Evolutionary conservation across 1,140 invertebrate genomes (phyloP), one percentile per base, ranked within the genome.

Genomic region (Pseudomyrmex gracilis): DNA sequence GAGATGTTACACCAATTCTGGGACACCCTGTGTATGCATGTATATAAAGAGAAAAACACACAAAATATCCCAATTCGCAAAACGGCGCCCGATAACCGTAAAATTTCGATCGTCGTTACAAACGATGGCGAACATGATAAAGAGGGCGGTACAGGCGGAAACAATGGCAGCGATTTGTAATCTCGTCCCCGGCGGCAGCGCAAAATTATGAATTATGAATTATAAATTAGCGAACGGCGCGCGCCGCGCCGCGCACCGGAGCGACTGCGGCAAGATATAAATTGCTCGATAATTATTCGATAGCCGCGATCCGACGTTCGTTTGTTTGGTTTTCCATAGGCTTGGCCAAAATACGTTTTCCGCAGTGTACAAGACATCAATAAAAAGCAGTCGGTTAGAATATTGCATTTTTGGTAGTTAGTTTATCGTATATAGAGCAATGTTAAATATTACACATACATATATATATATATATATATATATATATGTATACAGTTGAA

Each of bases 151-250:
- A 47, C 76, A 70, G 64, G 53, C 76, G 22, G 76, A 58, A 80
- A 80, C 66, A 80, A 80, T 80, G 66, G 76, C 66, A 58, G 76
- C 76, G 76, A 80, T 80, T 80, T 84, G 83, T 84, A 84, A 84
- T 84, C 58, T 82, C 76, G 77, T 82, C 64, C 63, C 47, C 57
- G 55, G 53, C 63, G 17, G 53, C 73, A 73, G 58, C 63, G 17
- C 43, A 66, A 86, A 84, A 89, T 89, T 85, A 90, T 89, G 86
- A 89, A 90, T 89, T 88, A 89, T 90, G 84, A 90, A 90, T 90
- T 86, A 90, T 89, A 89, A 90, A 90, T 90, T 88, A 90, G 71
- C 60, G 20, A 63, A 76, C 45, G 77, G 53, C 73, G 71, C 55
- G 43, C 43, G 4, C 17, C 51, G 12, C 51, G 7, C 51, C 51